Evolutionary conservation across 1,140 invertebrate species (phyloP), one percentile per base, ranked within the genome.

Genomic region (Penaeus indicus): DNA sequence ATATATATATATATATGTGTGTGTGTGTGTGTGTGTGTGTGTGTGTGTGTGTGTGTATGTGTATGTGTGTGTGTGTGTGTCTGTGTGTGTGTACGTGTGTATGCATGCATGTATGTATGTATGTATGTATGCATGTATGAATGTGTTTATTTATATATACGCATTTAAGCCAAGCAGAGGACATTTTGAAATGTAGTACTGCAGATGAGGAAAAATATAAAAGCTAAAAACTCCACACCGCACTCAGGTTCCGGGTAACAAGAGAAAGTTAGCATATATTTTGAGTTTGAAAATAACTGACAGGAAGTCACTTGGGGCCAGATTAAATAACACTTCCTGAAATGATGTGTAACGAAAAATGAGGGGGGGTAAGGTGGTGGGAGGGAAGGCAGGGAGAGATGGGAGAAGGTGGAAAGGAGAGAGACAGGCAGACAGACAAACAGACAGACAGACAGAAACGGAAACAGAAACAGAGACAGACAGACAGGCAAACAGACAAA

Each of bases 21-120:
- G n/a, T 72, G n/a, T 72, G n/a, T 72, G n/a, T 72, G n/a, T 72
- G n/a, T 72, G n/a, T 72, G n/a, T 72, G n/a, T 72, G n/a, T 72
- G n/a, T 72, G 8, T 72, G n/a, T 72, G n/a, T 72, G n/a, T 72
- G n/a, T 27, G 27, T 27, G 27, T 27, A 72, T 27, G 27, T 27
- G 27, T 27, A 72, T 72, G 27, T 72, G 27, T 72, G 27, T 72
- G 27, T 72, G 19, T 25, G 27, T 72, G 19, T 72, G 27, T 72
- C 27, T 72, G 27, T 72, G 27, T 72, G 27, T 54, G 11, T 54
- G 11, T 54, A 54, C 11, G 11, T 54, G 11, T 54, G 11, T 54
- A 54, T 54, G 11, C 11, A 54, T 54, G 11, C 11, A 54, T 54
- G 11, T 54, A 54, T 54, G 11, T 54, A 54, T 54, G 11, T 54